phyloP scores from a whole-genome alignment of 2,113 vertebrate genomes.

The Microtus pennsylvanicus region DNA sequence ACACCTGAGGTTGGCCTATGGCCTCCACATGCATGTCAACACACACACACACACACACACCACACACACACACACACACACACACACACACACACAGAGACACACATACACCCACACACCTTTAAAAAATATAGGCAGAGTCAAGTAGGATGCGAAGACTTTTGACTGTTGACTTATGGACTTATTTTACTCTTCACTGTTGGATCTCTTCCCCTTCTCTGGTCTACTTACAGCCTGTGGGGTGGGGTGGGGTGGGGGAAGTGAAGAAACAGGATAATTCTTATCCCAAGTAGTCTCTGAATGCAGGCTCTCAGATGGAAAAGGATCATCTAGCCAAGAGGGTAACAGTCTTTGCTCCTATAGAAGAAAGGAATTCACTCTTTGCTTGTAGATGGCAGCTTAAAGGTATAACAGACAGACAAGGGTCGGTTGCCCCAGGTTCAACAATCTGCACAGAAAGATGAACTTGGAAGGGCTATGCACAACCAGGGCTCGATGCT shows the following conservation, averaged over 20 bases:
- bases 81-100: not conserved
- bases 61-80: not conserved
- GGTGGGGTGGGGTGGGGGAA: not conserved
- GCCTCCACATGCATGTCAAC: not conserved
- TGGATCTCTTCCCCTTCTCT: too few relatives aligned
- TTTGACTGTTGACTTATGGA: not conserved
- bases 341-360: not conserved
- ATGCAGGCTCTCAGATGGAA: not conserved
- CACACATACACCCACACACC: not conserved
- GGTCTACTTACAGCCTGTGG: rapidly evolving
- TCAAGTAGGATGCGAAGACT: not conserved
- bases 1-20: not conserved
- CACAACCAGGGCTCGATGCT: not conserved
- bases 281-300: not conserved
- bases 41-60: not conserved
- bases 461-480: not conserved
- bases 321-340: not conserved
- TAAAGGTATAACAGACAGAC: not conserved
- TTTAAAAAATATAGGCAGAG: not conserved
- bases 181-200: not conserved
- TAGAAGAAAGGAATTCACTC: not conserved
- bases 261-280: not conserved
- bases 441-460: not conserved
- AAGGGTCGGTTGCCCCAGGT: rapidly evolving
- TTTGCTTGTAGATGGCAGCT: not conserved